Conservation (phyloP, 2,797 vertebrate species). For the Sarcoramphus papa region DNA sequence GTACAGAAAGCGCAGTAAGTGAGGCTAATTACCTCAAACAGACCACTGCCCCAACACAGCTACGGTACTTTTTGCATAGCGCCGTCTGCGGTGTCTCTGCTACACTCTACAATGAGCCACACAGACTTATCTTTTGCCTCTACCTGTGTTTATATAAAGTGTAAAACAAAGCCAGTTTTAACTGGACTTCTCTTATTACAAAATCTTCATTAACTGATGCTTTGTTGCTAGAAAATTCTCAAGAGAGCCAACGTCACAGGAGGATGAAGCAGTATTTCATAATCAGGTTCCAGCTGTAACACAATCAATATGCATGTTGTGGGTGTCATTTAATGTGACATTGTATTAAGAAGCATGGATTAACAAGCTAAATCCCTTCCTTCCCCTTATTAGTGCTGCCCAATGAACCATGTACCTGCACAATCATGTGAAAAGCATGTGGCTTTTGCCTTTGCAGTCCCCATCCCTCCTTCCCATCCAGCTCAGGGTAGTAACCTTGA, state of each 20-base stretch:
- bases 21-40: not conserved
- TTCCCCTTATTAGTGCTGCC: slow-evolving; percentile 40
- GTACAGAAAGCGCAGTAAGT: not conserved
- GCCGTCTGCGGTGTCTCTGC: not conserved
- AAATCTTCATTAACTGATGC: not conserved
- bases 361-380: slow-evolving; percentile 56
- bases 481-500: not conserved
- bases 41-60: not conserved
- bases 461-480: not conserved
- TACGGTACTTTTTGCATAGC: not conserved
- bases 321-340: slow-evolving; percentile 42
- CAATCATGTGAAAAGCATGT: not conserved
- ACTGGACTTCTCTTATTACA: not conserved
- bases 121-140: not conserved
- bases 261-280: not conserved
- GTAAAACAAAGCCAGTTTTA: not conserved
- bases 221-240: not conserved
- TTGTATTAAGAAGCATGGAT: slow-evolving; percentile 11
- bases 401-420: slow-evolving; percentile 13
- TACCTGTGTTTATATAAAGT: not conserved
- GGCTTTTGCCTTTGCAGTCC: not conserved
- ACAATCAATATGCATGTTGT: not conserved
- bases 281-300: not conserved
- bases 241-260: not conserved
- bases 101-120: not conserved